Evolutionary conservation across 2,113 vertebrate genomes (phyloP).

Genomic region (Alectura lathami): DNA sequence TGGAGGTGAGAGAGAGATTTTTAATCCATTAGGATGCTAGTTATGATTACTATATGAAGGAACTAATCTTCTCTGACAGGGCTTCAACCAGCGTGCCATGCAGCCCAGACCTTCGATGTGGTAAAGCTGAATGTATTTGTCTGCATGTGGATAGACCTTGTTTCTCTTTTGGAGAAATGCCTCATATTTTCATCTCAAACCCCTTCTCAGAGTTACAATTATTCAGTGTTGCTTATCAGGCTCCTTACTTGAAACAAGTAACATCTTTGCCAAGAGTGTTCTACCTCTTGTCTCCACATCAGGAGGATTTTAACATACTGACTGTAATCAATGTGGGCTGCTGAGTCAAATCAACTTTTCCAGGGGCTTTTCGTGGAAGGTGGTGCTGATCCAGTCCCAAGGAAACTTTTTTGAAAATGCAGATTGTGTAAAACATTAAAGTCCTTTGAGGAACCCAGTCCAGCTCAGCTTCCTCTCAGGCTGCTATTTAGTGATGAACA

Average conservation of each 20-base stretch:
- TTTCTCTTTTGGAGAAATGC: constrained; percentile 35
- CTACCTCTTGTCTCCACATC: not conserved
- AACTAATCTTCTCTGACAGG: constrained; percentile 37
- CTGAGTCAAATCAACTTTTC: not conserved
- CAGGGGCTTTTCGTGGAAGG: not conserved
- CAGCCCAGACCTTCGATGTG: not conserved
- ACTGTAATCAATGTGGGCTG: not conserved
- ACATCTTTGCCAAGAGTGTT: not conserved
- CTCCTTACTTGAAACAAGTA: constrained; percentile 55
- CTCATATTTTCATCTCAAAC: constrained; percentile 45
- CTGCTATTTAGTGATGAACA: not conserved
- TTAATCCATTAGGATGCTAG: constrained; percentile 32
- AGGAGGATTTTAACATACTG: constrained; percentile 41
- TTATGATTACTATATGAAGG: constrained; percentile 40
- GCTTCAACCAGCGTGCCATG: not conserved
- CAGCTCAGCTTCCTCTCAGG: not conserved
- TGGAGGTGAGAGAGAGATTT: not conserved
- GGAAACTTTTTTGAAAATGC: not conserved
- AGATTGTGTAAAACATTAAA: not conserved
- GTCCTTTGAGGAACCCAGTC: constrained; percentile 20
- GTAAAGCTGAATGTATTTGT: constrained; percentile 14
- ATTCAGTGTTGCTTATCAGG: constrained; percentile 57
- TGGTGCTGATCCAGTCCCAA: not conserved
- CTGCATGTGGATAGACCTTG: constrained; percentile 4
- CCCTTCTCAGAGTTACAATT: constrained; percentile 50